Percentiles rank a stretch among this genome's conserved stretches.
phyloP scores from a whole-genome alignment of 2,797 vertebrate genomes.

The Sebastes minor region DNA sequence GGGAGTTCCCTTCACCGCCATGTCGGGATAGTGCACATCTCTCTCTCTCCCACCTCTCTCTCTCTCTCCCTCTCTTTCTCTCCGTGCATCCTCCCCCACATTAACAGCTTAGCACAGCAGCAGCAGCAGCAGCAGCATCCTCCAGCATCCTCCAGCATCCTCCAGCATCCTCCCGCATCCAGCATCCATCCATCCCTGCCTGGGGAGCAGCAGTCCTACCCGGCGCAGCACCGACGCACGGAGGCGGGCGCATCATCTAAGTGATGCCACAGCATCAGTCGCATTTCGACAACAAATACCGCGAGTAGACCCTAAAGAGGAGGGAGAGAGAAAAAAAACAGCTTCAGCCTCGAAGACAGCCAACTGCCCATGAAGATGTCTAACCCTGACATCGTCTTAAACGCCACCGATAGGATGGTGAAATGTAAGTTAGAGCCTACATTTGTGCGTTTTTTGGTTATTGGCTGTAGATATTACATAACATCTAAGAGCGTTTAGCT shows the following conservation, averaged over 20 bases:
- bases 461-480: slow-evolving; percentile 53
- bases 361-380: slow-evolving; percentile 88
- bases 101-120: slow-evolving; percentile 74
- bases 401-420: slow-evolving; percentile 85
- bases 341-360: slow-evolving; percentile 72
- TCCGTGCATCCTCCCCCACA: slow-evolving; percentile 75
- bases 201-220: slow-evolving; percentile 75
- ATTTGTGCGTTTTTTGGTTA: slow-evolving; percentile 13
- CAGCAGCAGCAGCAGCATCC: slow-evolving; percentile 70
- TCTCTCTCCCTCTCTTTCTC: slow-evolving; percentile 36
- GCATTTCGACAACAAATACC: slow-evolving; percentile 71
- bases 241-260: slow-evolving; percentile 73
- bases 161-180: slow-evolving; percentile 74
- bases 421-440: slow-evolving; percentile 82
- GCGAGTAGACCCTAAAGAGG: slow-evolving; percentile 43
- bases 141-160: slow-evolving; percentile 72
- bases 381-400: slow-evolving; percentile 87
- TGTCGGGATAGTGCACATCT: slow-evolving; percentile 74
- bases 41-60: slow-evolving; percentile 28
- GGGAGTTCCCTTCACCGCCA: slow-evolving; percentile 87
- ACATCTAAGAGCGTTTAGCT: slow-evolving; percentile 39
- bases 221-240: slow-evolving; percentile 78
- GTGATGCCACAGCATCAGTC: slow-evolving; percentile 84
- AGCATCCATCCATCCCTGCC: slow-evolving; percentile 73
- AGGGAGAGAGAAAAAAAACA: slow-evolving; percentile 44